phyloP scores from a whole-genome alignment of 2,888 invertebrate species.

The Tachystola acroxantha region DNA sequence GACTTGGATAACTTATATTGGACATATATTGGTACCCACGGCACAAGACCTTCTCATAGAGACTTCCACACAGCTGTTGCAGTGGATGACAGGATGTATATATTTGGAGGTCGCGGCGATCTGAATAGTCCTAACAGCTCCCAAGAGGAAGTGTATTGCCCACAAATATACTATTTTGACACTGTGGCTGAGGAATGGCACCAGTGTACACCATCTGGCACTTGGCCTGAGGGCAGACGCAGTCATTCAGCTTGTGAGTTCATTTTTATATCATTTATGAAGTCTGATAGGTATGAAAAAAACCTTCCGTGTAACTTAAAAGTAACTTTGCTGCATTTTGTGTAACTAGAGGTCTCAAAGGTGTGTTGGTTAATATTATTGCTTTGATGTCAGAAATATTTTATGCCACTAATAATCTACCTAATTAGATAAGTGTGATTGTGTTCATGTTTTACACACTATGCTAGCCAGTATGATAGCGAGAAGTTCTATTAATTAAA shows the following conservation, averaged over 20 bases:
- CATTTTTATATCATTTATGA: not conserved
- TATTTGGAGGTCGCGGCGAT: slow-evolving; percentile 94
- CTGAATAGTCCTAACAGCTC: slow-evolving; percentile 69
- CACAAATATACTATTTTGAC: slow-evolving; percentile 87
- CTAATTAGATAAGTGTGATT: no score
- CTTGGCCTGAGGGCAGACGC: slow-evolving; percentile 87
- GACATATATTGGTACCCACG: slow-evolving; percentile 80
- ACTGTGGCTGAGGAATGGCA: slow-evolving; percentile 84
- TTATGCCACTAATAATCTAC: no score
- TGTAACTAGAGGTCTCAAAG: no score
- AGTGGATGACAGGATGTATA: slow-evolving; percentile 87
- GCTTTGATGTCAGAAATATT: no score
- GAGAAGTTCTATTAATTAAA: no score
- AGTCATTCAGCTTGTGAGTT: slow-evolving; percentile 94
- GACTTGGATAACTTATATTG: slow-evolving; percentile 86
- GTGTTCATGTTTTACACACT: no score
- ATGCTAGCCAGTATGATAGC: no score
- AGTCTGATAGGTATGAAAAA: no score
- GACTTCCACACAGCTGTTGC: slow-evolving; percentile 94
- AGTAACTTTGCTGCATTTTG: no score
- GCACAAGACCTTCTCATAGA: slow-evolving; percentile 83
- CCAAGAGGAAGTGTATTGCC: slow-evolving; percentile 87
- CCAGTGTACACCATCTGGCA: slow-evolving; percentile 77
- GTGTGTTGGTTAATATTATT: no score
- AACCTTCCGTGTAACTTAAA: no score